Percentiles rank a stretch among this genome's conserved stretches.
These are phyloP conservation scores for Oncorhynchus keta DNA, from an alignment of 2,113 vertebrate species.

Conservation along the genomic window DNA sequence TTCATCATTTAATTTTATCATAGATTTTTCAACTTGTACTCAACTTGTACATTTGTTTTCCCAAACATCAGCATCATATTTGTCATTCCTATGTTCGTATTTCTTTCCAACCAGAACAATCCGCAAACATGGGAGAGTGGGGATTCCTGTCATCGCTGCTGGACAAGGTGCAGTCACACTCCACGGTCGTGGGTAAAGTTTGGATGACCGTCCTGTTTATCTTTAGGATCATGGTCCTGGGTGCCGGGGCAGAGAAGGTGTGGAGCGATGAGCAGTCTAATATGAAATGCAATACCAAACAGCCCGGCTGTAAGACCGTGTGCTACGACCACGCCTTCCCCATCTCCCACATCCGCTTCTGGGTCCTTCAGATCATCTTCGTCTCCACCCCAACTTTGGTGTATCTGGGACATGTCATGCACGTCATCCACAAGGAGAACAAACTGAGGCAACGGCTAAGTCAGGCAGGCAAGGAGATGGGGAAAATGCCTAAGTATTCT, in stretches of 20 bases:
- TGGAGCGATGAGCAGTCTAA: conserved; percentile 80
- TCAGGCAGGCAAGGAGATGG: conserved; percentile 15
- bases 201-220: conserved; percentile 92
- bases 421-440: conserved; percentile 80
- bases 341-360: conserved; percentile 86
- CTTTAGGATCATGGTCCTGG: conserved; percentile 83
- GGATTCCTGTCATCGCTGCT: conserved; percentile 84
- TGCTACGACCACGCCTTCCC: conserved; percentile 86
- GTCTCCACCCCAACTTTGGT: conserved; percentile 83
- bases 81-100: conserved; percentile 70
- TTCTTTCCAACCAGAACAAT: conserved; percentile 66
- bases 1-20: too few species aligned
- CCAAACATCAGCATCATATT: background rate
- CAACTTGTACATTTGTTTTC: too few species aligned
- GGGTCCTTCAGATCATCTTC: conserved; percentile 86
- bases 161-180: conserved; percentile 93
- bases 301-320: conserved; percentile 83
- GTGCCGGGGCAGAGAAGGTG: conserved; percentile 79
- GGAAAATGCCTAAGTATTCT: conserved; percentile 57
- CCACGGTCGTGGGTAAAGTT: conserved; percentile 84
- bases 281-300: conserved; percentile 84
- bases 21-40: too few species aligned
- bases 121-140: conserved; percentile 85
- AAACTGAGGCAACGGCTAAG: conserved; percentile 72
- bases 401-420: conserved; percentile 82